These are phyloP conservation scores for Eurystomus glaucurus DNA, from an alignment of 2,797 vertebrate genomes.

Conservation along the genomic window DNA sequence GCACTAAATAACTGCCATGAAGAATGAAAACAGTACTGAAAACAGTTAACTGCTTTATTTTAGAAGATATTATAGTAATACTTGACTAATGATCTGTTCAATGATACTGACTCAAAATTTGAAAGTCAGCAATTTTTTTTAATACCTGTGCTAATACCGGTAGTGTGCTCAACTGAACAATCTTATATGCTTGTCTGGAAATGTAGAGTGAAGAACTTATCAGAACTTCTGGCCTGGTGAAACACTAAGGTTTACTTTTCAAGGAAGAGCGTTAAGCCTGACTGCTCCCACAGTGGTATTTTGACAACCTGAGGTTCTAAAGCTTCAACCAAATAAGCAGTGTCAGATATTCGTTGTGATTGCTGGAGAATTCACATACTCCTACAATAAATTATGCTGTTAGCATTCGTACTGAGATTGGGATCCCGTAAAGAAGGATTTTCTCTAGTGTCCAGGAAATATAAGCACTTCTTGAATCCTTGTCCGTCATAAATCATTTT, in stretches of 20 bases:
- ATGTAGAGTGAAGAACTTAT: neutral
- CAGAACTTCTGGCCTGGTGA: neutral
- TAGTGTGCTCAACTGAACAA: neutral
- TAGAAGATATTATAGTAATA: neutral
- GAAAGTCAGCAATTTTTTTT: neutral
- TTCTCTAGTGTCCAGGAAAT: neutral
- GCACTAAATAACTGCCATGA: neutral
- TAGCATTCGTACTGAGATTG: rapidly evolving
- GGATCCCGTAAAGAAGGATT: neutral
- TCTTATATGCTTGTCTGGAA: neutral
- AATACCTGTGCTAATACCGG: neutral
- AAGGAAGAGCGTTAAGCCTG: neutral
- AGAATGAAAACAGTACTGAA: neutral
- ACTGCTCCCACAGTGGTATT: neutral
- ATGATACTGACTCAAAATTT: neutral
- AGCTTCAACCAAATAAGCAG: neutral
- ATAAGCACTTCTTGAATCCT: neutral
- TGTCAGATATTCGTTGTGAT: neutral
- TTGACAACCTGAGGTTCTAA: neutral
- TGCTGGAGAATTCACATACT: neutral
- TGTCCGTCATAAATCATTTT: neutral
- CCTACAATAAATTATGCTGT: neutral
- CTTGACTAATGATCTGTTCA: neutral
- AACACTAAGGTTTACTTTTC: neutral
- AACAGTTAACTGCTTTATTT: neutral